A percentile compares a stretch with the other conserved stretches of the same genome.
phyloP scores from a whole-genome alignment of 1,140 invertebrate species.

The Popillia japonica region DNA sequence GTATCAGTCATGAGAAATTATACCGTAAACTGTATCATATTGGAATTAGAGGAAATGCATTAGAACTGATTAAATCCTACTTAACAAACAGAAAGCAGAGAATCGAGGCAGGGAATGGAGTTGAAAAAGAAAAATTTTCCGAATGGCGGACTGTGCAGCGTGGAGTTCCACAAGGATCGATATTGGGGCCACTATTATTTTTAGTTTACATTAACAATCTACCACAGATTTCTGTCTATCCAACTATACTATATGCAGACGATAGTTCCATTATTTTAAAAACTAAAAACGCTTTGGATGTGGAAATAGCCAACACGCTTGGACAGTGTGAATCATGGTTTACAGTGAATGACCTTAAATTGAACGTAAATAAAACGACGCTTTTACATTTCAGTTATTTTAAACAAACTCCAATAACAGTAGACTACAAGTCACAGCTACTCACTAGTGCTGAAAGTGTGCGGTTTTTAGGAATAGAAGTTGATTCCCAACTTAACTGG shows the following conservation, averaged over 20 bases:
- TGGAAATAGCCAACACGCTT: neutral
- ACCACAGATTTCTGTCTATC: neutral
- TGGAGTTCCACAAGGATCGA: neutral
- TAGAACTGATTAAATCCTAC: neutral
- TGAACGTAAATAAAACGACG: neutral
- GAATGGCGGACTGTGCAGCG: neutral
- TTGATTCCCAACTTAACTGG: neutral
- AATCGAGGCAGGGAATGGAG: neutral
- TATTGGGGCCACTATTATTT: conserved; percentile 5
- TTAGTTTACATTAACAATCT: neutral
- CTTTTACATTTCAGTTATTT: neutral
- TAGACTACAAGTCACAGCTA: neutral
- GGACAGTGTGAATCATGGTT: neutral
- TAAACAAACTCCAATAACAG: neutral
- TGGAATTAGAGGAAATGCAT: neutral
- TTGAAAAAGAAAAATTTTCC: neutral
- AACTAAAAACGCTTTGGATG: neutral
- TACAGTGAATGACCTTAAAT: neutral
- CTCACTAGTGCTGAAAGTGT: neutral
- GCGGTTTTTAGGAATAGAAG: neutral
- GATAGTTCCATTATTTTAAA: neutral
- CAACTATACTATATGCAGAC: neutral
- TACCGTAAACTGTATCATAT: neutral
- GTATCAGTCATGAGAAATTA: neutral
- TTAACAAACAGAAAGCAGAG: neutral